Conservation (phyloP, 1,140 invertebrate species). For the roundworm (Caenorhabditis elegans) region WBcel235 BX284603.4:3507001-3507500, state of each 20-base stretch:
- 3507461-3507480: too few species aligned
- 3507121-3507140: conserved; percentile 70
- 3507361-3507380: conserved; percentile 78
- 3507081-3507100: conserved; percentile 81
- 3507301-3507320: conserved; percentile 85
- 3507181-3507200: conserved; percentile 70
- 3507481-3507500: too few species aligned
- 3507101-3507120: conserved; percentile 86
- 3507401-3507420: conserved; percentile 64
- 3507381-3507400: conserved; percentile 69
- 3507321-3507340: conserved; percentile 83
- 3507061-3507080: not conserved
- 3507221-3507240: not conserved
- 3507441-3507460: too few species aligned
- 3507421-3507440: not conserved
- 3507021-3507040: conserved; percentile 72
- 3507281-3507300: conserved; percentile 85
- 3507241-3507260: not conserved
- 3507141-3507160: conserved; percentile 72
- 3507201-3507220: conserved; percentile 2
- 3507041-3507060: not conserved
- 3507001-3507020: conserved; percentile 86
- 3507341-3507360: conserved; percentile 80
- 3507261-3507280: conserved; percentile 65
- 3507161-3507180: conserved; percentile 76